phyloP scores from a whole-genome alignment of 2,797 vertebrate species.

The Orientallactaga sibirica region DNA sequence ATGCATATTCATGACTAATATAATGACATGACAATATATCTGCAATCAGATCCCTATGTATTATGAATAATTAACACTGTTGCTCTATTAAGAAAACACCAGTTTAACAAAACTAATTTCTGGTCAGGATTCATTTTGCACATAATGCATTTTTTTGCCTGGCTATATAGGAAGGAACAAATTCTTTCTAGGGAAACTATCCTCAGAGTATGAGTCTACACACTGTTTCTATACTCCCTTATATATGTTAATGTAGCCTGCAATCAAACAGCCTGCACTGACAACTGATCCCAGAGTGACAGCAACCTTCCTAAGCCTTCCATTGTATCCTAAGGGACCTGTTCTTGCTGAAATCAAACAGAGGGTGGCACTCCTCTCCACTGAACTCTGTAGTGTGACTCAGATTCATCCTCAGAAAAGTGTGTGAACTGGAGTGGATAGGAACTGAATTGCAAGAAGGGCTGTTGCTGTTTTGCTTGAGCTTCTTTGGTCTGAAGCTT shows the following conservation, averaged over 20 bases:
- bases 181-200: conserved; percentile 10
- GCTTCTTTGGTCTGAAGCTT: neutral
- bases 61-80: conserved; percentile 68
- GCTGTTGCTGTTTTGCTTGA: neutral
- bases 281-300: neutral
- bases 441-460: neutral
- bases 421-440: neutral
- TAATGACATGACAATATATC: conserved; percentile 64
- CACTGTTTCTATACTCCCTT: neutral
- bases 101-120: conserved; percentile 37
- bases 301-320: neutral
- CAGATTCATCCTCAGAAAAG: neutral
- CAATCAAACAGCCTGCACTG: neutral
- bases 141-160: conserved; percentile 24
- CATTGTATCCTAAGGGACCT: neutral
- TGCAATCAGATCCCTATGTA: conserved; percentile 65
- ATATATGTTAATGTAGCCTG: conserved; percentile 3
- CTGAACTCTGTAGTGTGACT: conserved; percentile 47
- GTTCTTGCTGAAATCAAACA: conserved; percentile 74
- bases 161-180: neutral
- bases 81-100: conserved; percentile 62
- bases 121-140: conserved; percentile 43
- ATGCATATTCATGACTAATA: conserved; percentile 78
- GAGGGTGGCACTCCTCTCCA: conserved; percentile 80
- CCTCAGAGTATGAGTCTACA: neutral